Evolutionary conservation across 37 sponge, comb jelly and placozoan genomes (phyloP).

Genomic region (Diacarnus erythraeanus): DNA sequence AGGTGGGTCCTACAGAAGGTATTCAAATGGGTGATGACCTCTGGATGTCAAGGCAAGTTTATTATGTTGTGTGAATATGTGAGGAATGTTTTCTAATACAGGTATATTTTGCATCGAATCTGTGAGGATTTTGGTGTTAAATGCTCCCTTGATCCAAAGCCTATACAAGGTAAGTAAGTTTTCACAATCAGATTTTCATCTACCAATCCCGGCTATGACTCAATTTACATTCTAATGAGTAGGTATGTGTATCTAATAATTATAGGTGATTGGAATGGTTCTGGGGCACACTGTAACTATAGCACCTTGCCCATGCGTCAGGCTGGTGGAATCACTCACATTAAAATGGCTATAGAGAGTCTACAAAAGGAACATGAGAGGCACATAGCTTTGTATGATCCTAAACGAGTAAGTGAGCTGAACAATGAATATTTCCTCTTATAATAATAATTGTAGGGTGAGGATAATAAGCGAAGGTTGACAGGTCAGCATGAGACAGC

Average conservation of each 20-base stretch:
- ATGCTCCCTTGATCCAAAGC: constrained; percentile 89
- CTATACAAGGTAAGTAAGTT: constrained; percentile 41
- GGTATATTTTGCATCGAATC: constrained; percentile 86
- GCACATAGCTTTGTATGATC: constrained; percentile 92
- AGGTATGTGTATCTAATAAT: no score
- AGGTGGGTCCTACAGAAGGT: constrained; percentile 94
- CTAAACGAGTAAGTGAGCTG: constrained; percentile 48
- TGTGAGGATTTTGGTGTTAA: constrained; percentile 90
- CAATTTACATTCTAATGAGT: no score
- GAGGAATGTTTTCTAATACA: constrained; percentile 7
- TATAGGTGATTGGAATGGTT: constrained; percentile 89
- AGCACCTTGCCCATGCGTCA: constrained; percentile 84
- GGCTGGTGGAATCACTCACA: constrained; percentile 76
- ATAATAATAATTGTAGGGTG: no score
- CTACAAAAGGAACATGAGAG: constrained; percentile 65
- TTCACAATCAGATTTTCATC: neutral
- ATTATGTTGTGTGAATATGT: neutral
- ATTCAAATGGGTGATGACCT: constrained; percentile 90
- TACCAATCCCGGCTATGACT: no score
- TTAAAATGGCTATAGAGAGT: constrained; percentile 77
- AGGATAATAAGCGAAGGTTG: constrained; percentile 89
- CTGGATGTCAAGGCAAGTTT: constrained; percentile 81
- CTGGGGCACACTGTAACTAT: constrained; percentile 94
- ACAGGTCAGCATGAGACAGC: constrained; percentile 97
- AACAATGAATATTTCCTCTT: no score